Percentiles rank a stretch among this genome's conserved stretches.
phyloP scores from a whole-genome alignment of 2,797 vertebrate genomes.

The Tapirus indicus region DNA sequence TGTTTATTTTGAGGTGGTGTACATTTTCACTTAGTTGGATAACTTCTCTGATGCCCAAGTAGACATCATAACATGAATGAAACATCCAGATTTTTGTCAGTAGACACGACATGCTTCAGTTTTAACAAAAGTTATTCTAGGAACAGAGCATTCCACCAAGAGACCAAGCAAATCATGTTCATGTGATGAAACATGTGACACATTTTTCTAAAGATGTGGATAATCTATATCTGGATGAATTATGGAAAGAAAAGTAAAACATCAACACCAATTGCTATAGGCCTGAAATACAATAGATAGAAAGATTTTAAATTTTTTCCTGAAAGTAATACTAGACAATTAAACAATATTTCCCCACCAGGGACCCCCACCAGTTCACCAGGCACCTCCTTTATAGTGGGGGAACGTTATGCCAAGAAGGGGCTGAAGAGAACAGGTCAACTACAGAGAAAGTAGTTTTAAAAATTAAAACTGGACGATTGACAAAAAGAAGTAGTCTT shows the following conservation, averaged over 20 bases:
- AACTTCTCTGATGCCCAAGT: neutral
- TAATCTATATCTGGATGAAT: neutral
- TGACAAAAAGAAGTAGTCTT: neutral
- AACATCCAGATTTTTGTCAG: neutral
- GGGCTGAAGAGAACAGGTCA: neutral
- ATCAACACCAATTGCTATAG: neutral
- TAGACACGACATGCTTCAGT: neutral
- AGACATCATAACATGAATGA: neutral
- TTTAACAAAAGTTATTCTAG: neutral
- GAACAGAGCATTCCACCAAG: neutral
- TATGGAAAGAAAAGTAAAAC: neutral
- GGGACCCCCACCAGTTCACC: too few species aligned
- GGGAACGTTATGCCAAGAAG: neutral
- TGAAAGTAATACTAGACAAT: neutral
- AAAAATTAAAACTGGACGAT: neutral
- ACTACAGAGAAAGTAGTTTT: neutral
- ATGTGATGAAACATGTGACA: neutral
- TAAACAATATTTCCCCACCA: too few species aligned
- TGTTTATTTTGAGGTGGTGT: too few species aligned
- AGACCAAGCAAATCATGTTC: neutral
- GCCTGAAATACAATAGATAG: too few species aligned
- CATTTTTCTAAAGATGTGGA: neutral
- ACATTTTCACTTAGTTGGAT: neutral
- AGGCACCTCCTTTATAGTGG: too few species aligned
- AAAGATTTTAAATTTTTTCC: neutral